Conservation (phyloP, 2,888 invertebrate species). For the Drosophila peninsularis region DNA sequence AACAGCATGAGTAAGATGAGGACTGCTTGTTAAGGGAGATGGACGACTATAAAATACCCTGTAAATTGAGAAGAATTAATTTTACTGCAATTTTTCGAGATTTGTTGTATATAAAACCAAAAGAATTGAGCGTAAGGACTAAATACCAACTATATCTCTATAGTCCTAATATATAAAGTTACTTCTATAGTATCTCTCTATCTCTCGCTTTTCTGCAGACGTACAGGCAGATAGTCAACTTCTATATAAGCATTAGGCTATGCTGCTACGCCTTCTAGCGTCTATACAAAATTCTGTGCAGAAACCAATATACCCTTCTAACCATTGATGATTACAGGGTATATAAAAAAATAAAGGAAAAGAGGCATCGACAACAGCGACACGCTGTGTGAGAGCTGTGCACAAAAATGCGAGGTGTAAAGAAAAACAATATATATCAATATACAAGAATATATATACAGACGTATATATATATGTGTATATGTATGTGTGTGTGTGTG, state of each 20-base stretch:
- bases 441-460: not conserved
- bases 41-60: not conserved
- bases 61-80: not conserved
- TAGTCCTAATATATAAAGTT: too few species aligned
- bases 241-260: too few species aligned
- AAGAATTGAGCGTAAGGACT: too few species aligned
- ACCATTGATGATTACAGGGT: too few species aligned
- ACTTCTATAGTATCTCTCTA: too few species aligned
- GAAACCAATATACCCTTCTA: not conserved
- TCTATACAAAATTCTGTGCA: too few species aligned
- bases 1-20: too few species aligned
- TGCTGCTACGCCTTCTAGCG: too few species aligned
- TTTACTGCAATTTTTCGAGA: not conserved
- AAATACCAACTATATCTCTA: too few species aligned
- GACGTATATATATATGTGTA: not conserved
- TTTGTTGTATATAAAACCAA: not conserved
- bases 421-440: constrained; percentile 29
- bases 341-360: constrained; percentile 8
- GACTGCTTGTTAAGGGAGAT: not conserved
- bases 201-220: too few species aligned
- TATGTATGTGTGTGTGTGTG: not conserved
- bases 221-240: too few species aligned
- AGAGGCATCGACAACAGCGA: constrained; percentile 23
- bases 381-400: constrained; percentile 37
- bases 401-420: constrained; percentile 30